Evolutionary conservation across 2,888 invertebrate species (phyloP).

Genomic region (Acanthosepion pharaonis): DNA sequence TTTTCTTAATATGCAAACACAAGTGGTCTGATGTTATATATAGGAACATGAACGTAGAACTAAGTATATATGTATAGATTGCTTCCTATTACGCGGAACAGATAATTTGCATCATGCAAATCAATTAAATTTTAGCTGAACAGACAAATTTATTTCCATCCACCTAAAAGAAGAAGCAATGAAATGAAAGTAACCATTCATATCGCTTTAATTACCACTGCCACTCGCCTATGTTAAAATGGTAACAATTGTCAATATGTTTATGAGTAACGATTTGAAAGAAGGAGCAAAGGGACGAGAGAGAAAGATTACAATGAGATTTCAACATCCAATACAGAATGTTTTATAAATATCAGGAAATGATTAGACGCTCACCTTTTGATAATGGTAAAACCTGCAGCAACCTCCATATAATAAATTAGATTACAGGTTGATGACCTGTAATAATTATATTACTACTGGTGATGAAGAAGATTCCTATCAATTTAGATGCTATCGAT

Average conservation of each 20-base stretch:
- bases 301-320: not conserved
- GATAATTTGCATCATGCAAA: not conserved
- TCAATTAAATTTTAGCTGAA: not conserved
- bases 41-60: too few relatives aligned
- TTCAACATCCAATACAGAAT: not conserved
- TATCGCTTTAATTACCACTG: not conserved
- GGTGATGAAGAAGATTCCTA: not conserved
- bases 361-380: not conserved
- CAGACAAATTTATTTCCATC: not conserved
- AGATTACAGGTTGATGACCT: not conserved
- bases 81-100: not conserved
- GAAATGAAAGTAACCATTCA: too few relatives aligned
- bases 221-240: not conserved
- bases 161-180: not conserved
- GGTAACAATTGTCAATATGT: not conserved
- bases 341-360: not conserved
- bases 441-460: not conserved
- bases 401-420: not conserved
- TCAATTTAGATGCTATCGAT: not conserved
- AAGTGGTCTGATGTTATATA: too few relatives aligned
- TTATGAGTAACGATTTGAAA: not conserved
- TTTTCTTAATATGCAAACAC: too few relatives aligned
- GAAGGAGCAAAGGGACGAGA: not conserved
- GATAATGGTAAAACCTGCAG: not conserved
- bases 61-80: not conserved